Percentiles rank a stretch among this genome's conserved stretches.
phyloP scores from a whole-genome alignment of 2,113 vertebrate species.

The Tragulus kanchil region DNA sequence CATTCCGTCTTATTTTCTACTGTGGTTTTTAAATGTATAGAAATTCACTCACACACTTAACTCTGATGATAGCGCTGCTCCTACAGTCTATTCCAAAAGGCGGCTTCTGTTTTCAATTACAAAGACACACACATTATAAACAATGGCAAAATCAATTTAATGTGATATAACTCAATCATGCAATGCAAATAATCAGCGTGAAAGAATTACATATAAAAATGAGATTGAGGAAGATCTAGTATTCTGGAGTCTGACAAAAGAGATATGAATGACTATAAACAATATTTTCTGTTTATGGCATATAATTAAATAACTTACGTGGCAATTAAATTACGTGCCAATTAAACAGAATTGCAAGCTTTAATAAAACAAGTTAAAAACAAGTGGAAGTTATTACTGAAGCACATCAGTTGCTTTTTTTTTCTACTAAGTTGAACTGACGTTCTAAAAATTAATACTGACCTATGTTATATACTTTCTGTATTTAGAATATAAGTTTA shows the following conservation, averaged over 20 bases:
- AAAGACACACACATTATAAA: background rate
- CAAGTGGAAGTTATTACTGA: slow-evolving; percentile 68
- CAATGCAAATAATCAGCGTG: background rate
- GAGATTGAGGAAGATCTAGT: background rate
- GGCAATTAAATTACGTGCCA: slow-evolving; percentile 82
- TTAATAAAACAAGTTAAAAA: slow-evolving; percentile 77
- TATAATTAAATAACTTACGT: slow-evolving; percentile 80
- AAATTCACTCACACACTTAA: background rate
- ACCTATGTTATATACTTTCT: slow-evolving; percentile 1
- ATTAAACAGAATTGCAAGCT: slow-evolving; percentile 80
- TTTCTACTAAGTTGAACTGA: slow-evolving; percentile 63
- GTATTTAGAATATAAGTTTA: slow-evolving; percentile 59
- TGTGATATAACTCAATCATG: background rate
- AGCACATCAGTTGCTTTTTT: slow-evolving; percentile 63
- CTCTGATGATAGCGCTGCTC: background rate
- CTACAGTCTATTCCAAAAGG: background rate
- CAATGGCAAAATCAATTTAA: slow-evolving; percentile 29
- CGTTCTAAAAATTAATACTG: slow-evolving; percentile 76
- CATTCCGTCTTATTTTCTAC: background rate
- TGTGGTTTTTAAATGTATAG: background rate
- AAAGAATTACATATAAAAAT: slow-evolving; percentile 29
- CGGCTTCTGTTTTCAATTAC: slow-evolving; percentile 36
- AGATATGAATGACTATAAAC: slow-evolving; percentile 67
- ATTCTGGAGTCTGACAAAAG: slow-evolving; percentile 62
- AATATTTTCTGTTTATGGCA: slow-evolving; percentile 75